Percentiles rank a stretch among this genome's conserved stretches.
phyloP scores from a whole-genome alignment of 2,888 invertebrate genomes.

The Nebria brevicollis region DNA sequence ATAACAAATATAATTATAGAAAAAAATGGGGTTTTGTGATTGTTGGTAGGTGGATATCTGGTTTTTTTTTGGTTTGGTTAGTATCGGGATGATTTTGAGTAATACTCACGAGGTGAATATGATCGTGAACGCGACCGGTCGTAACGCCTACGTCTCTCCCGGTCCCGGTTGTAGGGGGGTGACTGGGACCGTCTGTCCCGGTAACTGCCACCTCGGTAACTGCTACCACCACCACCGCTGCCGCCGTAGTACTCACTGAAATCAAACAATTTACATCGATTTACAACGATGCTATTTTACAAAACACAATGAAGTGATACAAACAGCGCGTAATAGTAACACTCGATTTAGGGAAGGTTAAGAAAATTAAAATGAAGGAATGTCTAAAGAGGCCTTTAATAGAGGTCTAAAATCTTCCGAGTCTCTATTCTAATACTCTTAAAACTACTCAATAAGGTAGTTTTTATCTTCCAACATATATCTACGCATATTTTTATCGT shows the following conservation, averaged over 20 bases:
- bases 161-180: constrained; percentile 70
- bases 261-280: background rate
- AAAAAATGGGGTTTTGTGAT: background rate
- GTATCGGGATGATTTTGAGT: constrained; percentile 15
- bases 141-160: constrained; percentile 69
- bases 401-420: constrained; percentile 49
- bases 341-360: too few species aligned
- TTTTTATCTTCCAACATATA: constrained; percentile 10
- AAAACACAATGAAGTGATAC: too few species aligned
- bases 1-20: constrained; percentile 8
- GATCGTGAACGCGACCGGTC: constrained; percentile 80
- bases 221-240: constrained; percentile 60
- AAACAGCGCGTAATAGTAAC: too few species aligned
- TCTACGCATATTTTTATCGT: background rate
- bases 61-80: background rate
- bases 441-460: background rate
- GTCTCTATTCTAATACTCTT: constrained; percentile 39
- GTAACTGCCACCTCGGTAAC: constrained; percentile 67
- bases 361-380: constrained; percentile 25
- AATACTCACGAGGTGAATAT: constrained; percentile 83
- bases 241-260: constrained; percentile 61
- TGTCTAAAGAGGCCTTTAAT: constrained; percentile 56
- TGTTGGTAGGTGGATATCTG: background rate
- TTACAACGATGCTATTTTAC: too few species aligned
- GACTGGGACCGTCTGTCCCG: constrained; percentile 76